phyloP scores from a whole-genome alignment of 2,113 vertebrate genomes.

The Dipodomys merriami region DNA sequence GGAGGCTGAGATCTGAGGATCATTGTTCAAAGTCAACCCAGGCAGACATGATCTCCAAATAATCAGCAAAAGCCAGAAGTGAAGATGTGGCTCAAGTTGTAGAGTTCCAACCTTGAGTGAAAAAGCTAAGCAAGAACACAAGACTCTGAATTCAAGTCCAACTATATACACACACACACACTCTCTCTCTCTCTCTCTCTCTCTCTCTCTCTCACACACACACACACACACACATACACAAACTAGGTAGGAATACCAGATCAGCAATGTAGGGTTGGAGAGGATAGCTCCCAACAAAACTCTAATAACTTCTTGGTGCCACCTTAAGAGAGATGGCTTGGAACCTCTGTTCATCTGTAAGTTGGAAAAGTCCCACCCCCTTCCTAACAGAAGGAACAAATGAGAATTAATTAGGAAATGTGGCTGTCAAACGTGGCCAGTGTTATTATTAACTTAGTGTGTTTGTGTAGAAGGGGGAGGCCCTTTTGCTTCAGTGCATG shows the following conservation, averaged over 20 bases:
- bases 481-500: not conserved
- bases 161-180: too few species aligned
- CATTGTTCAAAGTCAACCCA: too few species aligned
- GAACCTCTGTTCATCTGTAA: not conserved
- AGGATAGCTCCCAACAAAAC: not conserved
- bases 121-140: too few species aligned
- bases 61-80: too few species aligned
- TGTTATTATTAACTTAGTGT: conserved; percentile 78
- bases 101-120: too few species aligned
- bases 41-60: too few species aligned
- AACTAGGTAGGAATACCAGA: not conserved
- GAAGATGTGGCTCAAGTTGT: too few species aligned
- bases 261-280: not conserved
- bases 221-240: too few species aligned
- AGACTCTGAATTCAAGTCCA: too few species aligned
- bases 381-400: conserved; percentile 64
- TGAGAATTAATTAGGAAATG: conserved; percentile 71
- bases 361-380: not conserved
- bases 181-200: too few species aligned
- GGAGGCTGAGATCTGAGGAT: too few species aligned
- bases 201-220: too few species aligned
- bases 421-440: conserved; percentile 64
- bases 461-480: conserved; percentile 74
- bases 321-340: conserved; percentile 37
- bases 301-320: not conserved